phyloP scores from a whole-genome alignment of 2,797 vertebrate genomes.

The Australoheros facetus region DNA sequence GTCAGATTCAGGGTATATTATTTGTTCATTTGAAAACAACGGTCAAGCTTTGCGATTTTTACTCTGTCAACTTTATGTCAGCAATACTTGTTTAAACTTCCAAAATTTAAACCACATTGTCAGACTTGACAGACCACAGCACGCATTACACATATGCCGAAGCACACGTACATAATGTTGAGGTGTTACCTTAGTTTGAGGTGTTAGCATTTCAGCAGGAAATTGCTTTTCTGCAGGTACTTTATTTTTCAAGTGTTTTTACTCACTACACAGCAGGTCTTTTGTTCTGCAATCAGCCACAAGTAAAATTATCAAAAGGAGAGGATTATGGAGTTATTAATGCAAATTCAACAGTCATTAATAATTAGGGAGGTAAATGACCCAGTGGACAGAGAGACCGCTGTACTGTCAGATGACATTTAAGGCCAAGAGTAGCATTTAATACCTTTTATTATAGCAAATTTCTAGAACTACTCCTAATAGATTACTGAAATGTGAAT shows the following conservation, averaged over 20 bases:
- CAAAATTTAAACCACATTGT: slow-evolving; percentile 49
- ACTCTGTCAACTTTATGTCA: not conserved
- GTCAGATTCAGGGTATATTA: not conserved
- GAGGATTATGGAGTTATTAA: slow-evolving; percentile 3
- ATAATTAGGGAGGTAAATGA: not conserved
- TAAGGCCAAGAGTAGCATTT: slow-evolving; percentile 1
- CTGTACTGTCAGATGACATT: slow-evolving; percentile 6
- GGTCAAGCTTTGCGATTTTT: slow-evolving; percentile 5
- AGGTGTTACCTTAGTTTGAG: slow-evolving; percentile 60
- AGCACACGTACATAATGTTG: slow-evolving; percentile 17
- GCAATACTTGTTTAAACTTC: slow-evolving; percentile 1
- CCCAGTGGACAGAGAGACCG: slow-evolving; percentile 1
- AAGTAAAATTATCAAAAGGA: slow-evolving; percentile 8
- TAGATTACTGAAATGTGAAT: not conserved
- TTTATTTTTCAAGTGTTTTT: slow-evolving; percentile 37
- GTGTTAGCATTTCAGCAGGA: slow-evolving; percentile 57
- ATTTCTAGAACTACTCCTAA: not conserved
- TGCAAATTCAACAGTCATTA: slow-evolving; percentile 30
- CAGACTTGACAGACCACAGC: slow-evolving; percentile 6
- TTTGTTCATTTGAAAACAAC: slow-evolving; percentile 9
- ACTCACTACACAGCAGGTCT: slow-evolving; percentile 21
- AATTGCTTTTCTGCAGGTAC: slow-evolving; percentile 59
- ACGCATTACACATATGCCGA: slow-evolving; percentile 9
- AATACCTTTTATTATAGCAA: not conserved
- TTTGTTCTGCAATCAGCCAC: slow-evolving; percentile 17